A percentile compares a stretch with the other conserved stretches of the same genome.
Evolutionary conservation across 1,140 invertebrate species (phyloP).

Genomic region (Psilanteris sp.): DNA sequence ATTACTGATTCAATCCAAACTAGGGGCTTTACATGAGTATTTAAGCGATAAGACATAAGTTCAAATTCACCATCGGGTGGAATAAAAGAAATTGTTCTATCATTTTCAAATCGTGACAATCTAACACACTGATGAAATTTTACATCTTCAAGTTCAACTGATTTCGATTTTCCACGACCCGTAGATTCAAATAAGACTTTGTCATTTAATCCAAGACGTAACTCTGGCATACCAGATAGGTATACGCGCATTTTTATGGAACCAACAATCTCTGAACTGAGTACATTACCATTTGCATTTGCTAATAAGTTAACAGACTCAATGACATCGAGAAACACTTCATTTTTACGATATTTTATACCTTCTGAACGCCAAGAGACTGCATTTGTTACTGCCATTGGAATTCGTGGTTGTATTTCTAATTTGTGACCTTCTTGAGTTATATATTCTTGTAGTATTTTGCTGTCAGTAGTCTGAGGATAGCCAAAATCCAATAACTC

Average conservation of each 20-base stretch:
- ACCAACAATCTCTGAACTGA: slow-evolving; percentile 99
- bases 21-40: slow-evolving; percentile 98
- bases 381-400: slow-evolving; percentile 99
- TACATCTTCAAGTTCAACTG: slow-evolving; percentile 99
- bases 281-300: slow-evolving; percentile 98
- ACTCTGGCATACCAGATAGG: slow-evolving; percentile 99
- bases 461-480: slow-evolving; percentile 99
- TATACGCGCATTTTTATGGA: slow-evolving; percentile 99
- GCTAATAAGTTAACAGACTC: slow-evolving; percentile 99
- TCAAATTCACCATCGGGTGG: slow-evolving; percentile 99
- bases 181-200: slow-evolving; percentile 99
- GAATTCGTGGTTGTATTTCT: slow-evolving; percentile 97
- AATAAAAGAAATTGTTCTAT: slow-evolving; percentile 99
- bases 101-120: slow-evolving; percentile 98
- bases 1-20: slow-evolving; percentile 99
- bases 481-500: slow-evolving; percentile 99
- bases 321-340: slow-evolving; percentile 99
- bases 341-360: slow-evolving; percentile 99
- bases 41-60: slow-evolving; percentile 99
- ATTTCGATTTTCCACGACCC: slow-evolving; percentile 98
- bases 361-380: slow-evolving; percentile 99
- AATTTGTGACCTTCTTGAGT: slow-evolving; percentile 99
- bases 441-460: slow-evolving; percentile 99
- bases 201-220: slow-evolving; percentile 98
- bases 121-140: slow-evolving; percentile 99